Conservation (phyloP, 30 jellyfish, hydroid and myxozoan genomes). For the Calvadosia cruxmelitensis region DNA sequence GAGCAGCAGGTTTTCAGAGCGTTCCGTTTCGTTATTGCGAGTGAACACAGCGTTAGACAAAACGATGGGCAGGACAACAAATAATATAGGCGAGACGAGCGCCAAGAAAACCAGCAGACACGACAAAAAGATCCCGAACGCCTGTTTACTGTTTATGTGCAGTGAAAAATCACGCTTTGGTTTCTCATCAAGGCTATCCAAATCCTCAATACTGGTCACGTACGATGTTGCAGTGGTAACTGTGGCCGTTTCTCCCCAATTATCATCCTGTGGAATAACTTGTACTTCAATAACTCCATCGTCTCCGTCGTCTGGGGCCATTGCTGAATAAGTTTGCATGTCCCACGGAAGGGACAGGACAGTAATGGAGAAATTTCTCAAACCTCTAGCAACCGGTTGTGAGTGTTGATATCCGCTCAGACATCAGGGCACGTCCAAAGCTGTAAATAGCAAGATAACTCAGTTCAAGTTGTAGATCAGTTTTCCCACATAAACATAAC, state of each 20-base stretch:
- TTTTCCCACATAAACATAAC: too few relatives aligned
- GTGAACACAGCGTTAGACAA: background rate
- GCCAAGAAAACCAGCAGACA: conserved; percentile 63
- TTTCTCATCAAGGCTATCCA: conserved; percentile 63
- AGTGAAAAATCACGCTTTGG: conserved; percentile 56
- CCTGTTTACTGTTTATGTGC: conserved; percentile 64
- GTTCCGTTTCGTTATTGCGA: conserved; percentile 17
- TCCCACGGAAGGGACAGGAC: background rate
- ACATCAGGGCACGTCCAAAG: too few relatives aligned
- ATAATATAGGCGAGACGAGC: conserved; percentile 78
- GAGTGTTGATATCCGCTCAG: too few relatives aligned
- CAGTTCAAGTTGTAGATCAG: too few relatives aligned
- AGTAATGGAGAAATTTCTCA: conserved; percentile 55
- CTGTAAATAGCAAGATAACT: too few relatives aligned
- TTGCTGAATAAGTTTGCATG: conserved; percentile 9
- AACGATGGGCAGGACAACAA: conserved; percentile 53
- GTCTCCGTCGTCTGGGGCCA: conserved; percentile 74
- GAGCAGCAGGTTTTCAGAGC: conserved; percentile 69
- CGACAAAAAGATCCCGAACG: conserved; percentile 45
- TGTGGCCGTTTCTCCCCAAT: conserved; percentile 99
- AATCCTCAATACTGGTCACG: conserved; percentile 73
- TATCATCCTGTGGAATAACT: conserved; percentile 99
- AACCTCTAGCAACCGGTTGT: too few relatives aligned
- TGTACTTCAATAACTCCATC: conserved; percentile 98
- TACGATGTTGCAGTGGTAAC: conserved; percentile 91